Evolutionary conservation across 2,113 vertebrate species (phyloP).

Genomic region (Chiloscyllium plagiosum): DNA sequence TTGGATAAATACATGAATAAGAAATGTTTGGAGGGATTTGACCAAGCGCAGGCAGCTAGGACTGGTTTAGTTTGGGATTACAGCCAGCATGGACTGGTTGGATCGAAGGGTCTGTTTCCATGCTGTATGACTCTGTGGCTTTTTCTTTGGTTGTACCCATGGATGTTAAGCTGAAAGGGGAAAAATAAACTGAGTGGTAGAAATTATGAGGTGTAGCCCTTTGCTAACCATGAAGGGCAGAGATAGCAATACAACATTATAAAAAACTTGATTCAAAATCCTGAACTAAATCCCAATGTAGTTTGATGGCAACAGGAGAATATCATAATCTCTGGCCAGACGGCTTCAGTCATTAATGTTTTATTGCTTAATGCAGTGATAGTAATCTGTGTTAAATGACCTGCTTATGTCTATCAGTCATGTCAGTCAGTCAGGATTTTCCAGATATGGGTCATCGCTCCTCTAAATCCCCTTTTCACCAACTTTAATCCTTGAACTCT

Average conservation of each 20-base stretch:
- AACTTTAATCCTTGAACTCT: not conserved
- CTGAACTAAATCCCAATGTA: not conserved
- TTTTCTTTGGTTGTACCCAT: too few species aligned
- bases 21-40: too few species aligned
- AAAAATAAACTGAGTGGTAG: not conserved
- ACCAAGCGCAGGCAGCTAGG: too few species aligned
- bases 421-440: not conserved
- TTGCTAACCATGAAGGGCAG: not conserved
- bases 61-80: too few species aligned
- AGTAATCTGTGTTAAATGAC: not conserved
- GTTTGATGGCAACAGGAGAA: not conserved
- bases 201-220: not conserved
- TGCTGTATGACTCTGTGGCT: too few species aligned
- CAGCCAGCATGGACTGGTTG: too few species aligned
- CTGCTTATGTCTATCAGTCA: not conserved
- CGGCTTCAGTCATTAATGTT: not conserved
- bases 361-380: not conserved
- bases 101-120: too few species aligned
- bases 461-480: not conserved
- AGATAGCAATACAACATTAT: not conserved
- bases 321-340: not conserved
- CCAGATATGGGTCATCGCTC: not conserved
- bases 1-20: too few species aligned
- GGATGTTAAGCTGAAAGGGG: not conserved
- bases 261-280: too few species aligned